Evolutionary conservation across 1,140 invertebrate species (phyloP).

Genomic region (Pentalonia nigronervosa): DNA sequence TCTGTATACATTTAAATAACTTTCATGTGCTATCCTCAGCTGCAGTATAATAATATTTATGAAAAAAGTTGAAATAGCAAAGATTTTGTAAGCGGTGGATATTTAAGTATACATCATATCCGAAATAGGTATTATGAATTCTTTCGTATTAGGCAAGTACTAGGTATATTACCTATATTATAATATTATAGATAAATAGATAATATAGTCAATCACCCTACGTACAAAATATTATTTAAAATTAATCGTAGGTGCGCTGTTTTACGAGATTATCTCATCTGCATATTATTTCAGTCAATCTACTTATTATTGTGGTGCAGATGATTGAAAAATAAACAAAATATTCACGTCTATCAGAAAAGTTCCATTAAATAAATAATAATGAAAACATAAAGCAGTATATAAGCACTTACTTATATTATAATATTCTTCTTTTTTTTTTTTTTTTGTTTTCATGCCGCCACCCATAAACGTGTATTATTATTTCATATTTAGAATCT

Average conservation of each 20-base stretch:
- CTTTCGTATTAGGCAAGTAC: neutral
- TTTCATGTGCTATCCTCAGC: too few species aligned
- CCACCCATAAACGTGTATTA: neutral
- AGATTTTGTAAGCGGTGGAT: neutral
- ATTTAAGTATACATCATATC: neutral
- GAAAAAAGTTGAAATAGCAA: neutral
- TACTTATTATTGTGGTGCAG: neutral
- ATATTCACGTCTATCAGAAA: neutral
- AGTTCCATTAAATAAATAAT: neutral
- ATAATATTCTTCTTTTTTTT: neutral
- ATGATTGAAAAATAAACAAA: conserved; percentile 28
- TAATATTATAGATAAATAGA: too few species aligned
- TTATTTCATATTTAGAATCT: neutral
- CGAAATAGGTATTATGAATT: neutral
- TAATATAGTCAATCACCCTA: neutral
- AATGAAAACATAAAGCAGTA: neutral
- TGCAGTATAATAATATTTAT: neutral
- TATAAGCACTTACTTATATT: neutral
- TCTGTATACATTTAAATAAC: neutral
- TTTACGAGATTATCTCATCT: neutral
- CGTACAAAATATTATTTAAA: neutral
- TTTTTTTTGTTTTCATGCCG: neutral
- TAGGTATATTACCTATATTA: too few species aligned
- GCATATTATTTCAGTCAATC: neutral
- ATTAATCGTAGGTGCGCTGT: neutral